Evolutionary conservation across 2,113 vertebrate genomes (phyloP).

Genomic region (Caranx melampygus): DNA sequence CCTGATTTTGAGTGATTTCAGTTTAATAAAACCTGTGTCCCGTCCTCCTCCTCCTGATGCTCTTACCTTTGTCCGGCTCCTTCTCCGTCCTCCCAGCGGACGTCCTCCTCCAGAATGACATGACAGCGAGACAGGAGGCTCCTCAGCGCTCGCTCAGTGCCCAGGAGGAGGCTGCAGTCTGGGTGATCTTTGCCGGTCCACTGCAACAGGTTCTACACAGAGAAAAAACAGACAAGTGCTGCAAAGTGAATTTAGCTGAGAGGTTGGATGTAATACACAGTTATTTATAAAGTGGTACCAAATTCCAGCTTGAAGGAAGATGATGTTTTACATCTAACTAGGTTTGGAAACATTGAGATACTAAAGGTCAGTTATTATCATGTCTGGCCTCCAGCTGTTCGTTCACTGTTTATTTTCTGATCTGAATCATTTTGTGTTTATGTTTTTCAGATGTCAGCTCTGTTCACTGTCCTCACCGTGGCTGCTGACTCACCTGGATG

Average conservation of each 20-base stretch:
- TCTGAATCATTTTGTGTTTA: background rate
- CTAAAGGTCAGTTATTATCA: no score
- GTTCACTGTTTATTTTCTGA: background rate
- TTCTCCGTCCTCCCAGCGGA: slow-evolving; percentile 67
- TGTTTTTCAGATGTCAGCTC: background rate
- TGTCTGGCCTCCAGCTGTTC: background rate
- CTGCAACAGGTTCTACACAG: slow-evolving; percentile 75
- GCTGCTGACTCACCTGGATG: slow-evolving; percentile 78
- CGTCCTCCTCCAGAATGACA: slow-evolving; percentile 76
- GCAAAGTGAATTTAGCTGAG: no score
- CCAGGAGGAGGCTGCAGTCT: slow-evolving; percentile 80
- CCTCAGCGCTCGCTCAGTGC: slow-evolving; percentile 75
- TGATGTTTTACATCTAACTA: no score
- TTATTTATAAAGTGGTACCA: no score
- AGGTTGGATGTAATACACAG: no score
- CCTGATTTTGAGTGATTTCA: no score
- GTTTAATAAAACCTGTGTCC: no score
- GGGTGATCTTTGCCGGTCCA: slow-evolving; percentile 80
- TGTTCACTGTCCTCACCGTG: background rate
- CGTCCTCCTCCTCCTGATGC: no score
- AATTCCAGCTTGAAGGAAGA: no score
- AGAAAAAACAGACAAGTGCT: no score
- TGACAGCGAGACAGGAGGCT: slow-evolving; percentile 79
- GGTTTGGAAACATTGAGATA: no score
- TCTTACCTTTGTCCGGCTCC: slow-evolving; percentile 59